Evolutionary conservation across 1,140 invertebrate species (phyloP).

Genomic region (Tribolium madens): DNA sequence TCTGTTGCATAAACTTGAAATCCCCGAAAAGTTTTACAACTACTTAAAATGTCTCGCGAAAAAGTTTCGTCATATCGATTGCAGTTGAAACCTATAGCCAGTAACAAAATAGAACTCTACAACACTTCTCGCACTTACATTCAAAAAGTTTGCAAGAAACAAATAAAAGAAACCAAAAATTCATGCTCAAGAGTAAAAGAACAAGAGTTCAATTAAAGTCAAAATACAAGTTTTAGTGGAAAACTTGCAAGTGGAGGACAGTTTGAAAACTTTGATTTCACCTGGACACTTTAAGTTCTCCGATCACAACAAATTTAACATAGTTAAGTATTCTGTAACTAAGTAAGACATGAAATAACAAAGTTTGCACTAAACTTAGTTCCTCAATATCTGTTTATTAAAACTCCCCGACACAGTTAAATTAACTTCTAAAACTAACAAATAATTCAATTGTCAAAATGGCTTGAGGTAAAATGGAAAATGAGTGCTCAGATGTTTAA

Average conservation of each 20-base stretch:
- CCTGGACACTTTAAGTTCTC: background rate
- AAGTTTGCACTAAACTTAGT: background rate
- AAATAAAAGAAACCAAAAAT: background rate
- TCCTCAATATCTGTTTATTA: background rate
- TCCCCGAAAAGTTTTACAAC: background rate
- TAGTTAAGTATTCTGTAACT: background rate
- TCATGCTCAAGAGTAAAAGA: background rate
- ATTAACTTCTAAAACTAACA: background rate
- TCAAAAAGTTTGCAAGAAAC: background rate
- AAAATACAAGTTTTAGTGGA: slow-evolving; percentile 19
- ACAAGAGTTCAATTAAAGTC: slow-evolving; percentile 6
- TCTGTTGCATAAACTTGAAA: slow-evolving; percentile 9
- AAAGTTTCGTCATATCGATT: slow-evolving; percentile 28
- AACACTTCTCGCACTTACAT: slow-evolving; percentile 6
- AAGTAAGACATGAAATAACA: too few relatives aligned
- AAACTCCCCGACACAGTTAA: background rate
- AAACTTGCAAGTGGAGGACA: background rate
- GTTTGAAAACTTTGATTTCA: background rate
- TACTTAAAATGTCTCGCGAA: slow-evolving; percentile 16
- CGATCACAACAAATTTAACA: background rate
- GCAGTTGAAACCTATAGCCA: slow-evolving; percentile 18
- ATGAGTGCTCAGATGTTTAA: background rate
- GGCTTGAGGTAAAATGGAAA: too few relatives aligned
- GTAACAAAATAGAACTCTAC: slow-evolving; percentile 2
- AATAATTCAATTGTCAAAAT: background rate